phyloP scores from a whole-genome alignment of 2,888 invertebrate species.

The Kryphioiulus occultus region DNA sequence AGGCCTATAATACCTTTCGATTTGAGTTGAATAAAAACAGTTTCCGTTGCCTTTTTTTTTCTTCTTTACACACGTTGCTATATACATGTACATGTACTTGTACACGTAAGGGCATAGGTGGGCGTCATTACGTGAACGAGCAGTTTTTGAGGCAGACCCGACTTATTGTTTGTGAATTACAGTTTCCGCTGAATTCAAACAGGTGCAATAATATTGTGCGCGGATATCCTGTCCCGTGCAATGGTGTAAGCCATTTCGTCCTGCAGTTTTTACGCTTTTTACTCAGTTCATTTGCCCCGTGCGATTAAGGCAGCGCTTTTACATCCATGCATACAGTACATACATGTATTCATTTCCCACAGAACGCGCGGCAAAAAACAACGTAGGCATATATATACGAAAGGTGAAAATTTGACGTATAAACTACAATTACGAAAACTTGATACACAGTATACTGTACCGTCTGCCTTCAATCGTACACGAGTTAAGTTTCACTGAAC shows the following conservation, averaged over 20 bases:
- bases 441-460: too few relatives aligned
- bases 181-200: constrained; percentile 11
- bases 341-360: too few relatives aligned
- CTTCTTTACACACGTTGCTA: constrained; percentile 20
- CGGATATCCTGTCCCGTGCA: constrained; percentile 32
- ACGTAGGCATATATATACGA: too few relatives aligned
- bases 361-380: too few relatives aligned
- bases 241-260: constrained; percentile 18
- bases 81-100: too few relatives aligned
- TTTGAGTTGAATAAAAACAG: neutral
- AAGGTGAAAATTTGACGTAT: too few relatives aligned
- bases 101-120: too few relatives aligned
- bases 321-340: neutral
- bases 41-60: neutral
- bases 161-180: constrained; percentile 38
- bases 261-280: constrained; percentile 13
- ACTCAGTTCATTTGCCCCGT: constrained; percentile 33
- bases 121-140: neutral
- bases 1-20: constrained; percentile 21
- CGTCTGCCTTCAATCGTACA: too few relatives aligned
- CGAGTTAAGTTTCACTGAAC: too few relatives aligned
- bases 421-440: too few relatives aligned
- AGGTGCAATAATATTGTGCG: constrained; percentile 22
- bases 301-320: neutral
- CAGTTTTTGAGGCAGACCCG: constrained; percentile 1